These are phyloP conservation scores for Dromas ardeola DNA, from an alignment of 2,113 vertebrate species.

Conservation along the genomic window DNA sequence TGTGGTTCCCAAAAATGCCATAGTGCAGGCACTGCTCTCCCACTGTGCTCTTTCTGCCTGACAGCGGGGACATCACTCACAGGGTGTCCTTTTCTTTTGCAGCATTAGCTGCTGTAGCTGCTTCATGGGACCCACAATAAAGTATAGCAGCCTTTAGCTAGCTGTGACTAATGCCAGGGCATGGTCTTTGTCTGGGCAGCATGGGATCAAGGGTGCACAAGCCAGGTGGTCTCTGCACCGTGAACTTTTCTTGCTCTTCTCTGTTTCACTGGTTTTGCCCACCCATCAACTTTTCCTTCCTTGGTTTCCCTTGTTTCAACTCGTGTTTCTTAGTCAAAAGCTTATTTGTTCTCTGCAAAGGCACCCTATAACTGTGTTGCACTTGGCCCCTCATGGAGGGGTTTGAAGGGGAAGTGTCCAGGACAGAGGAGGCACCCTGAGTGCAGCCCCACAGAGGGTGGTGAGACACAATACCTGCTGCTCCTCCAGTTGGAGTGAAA, in stretches of 20 bases:
- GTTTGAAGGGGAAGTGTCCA: not conserved
- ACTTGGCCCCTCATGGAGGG: not conserved
- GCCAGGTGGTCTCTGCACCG: not conserved
- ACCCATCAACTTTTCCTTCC: not conserved
- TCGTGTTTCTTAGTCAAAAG: not conserved
- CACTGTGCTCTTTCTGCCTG: not conserved
- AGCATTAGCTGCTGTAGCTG: not conserved
- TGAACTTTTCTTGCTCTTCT: not conserved
- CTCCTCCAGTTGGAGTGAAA: not conserved
- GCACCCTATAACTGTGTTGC: not conserved
- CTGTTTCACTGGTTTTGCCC: not conserved
- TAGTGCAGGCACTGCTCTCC: not conserved
- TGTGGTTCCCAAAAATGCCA: not conserved
- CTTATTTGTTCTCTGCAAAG: not conserved
- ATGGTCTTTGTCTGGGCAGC: not conserved
- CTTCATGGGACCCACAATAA: not conserved
- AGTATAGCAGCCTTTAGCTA: not conserved
- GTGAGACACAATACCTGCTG: not conserved
- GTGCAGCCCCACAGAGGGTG: rapidly evolving
- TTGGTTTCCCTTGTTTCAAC: not conserved
- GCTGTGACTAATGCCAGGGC: not conserved
- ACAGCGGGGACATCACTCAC: not conserved
- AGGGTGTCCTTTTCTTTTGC: not conserved
- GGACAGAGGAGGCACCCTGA: not conserved
- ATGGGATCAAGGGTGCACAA: not conserved